Percentiles rank a stretch among this genome's conserved stretches.
Evolutionary conservation across 2,113 vertebrate genomes (phyloP).

Genomic region (Pseudorasbora parva): DNA sequence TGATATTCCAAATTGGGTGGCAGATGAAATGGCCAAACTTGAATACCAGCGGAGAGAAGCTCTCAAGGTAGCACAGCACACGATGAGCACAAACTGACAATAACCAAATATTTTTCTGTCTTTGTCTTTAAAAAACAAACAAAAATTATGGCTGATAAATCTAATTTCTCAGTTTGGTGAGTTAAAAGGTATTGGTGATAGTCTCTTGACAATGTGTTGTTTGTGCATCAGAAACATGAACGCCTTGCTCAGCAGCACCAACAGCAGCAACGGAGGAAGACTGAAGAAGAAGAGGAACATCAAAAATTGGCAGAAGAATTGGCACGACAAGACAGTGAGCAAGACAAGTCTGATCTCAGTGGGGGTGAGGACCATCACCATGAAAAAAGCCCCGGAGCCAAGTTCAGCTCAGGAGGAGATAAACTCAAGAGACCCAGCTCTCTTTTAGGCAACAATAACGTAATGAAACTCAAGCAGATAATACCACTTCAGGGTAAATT

Average conservation of each 20-base stretch:
- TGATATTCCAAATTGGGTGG: conserved; percentile 91
- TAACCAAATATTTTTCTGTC: background rate
- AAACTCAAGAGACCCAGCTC: conserved; percentile 93
- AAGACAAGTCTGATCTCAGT: conserved; percentile 75
- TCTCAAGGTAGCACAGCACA: conserved; percentile 83
- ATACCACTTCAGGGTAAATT: conserved; percentile 94
- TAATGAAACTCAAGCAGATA: conserved; percentile 96
- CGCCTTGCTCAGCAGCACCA: conserved; percentile 96
- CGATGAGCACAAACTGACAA: too few species aligned
- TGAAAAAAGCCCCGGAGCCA: conserved; percentile 82
- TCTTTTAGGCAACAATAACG: conserved; percentile 91
- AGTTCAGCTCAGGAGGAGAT: conserved; percentile 77
- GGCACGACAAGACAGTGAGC: conserved; percentile 82
- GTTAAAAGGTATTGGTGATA: background rate
- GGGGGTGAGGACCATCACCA: conserved; percentile 76
- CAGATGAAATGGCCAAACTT: conserved; percentile 94
- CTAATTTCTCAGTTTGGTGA: background rate
- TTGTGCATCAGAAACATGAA: conserved; percentile 86
- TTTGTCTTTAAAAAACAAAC: too few species aligned
- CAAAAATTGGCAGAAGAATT: conserved; percentile 86
- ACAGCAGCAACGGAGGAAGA: conserved; percentile 91
- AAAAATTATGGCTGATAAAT: too few species aligned
- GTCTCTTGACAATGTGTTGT: background rate
- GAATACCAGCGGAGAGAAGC: conserved; percentile 94
- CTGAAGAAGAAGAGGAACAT: conserved; percentile 94